Base-by-base conservation (phyloP, 1,140 invertebrate genomes). In the Drosophila equinoxialis region DNA sequence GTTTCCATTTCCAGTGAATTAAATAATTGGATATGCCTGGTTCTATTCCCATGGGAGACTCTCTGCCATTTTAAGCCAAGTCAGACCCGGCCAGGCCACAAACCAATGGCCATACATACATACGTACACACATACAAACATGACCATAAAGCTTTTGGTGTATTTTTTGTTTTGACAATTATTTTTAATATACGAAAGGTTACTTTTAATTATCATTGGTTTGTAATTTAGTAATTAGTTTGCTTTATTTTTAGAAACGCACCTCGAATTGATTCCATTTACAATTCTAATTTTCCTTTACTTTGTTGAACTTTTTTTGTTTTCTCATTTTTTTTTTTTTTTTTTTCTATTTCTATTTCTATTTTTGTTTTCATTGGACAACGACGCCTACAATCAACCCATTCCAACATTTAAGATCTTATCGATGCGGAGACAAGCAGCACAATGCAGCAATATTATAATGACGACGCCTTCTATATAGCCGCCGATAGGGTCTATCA, bases 401-500 rank as follows among this genome's bases (percentile, higher is more conserved):
- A 42, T 6, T 26, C 45, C 23, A 13, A 7, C 23, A 10, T 3
- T 30, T 2, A 60, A 92, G 91, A 92, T 62, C 68, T 90, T 4
- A 91, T 92, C 65, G 90, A 90, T 64, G 71, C 73, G 39, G 91
- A 92, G 71, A 85, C 82, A 6, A 90, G 79, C 79, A 85, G 72
- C 37, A 42, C 75, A 59, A 78, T 92, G 77, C 91, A 92, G 68
- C 91, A 92, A 62, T 92, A 86, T 64, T 92, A 77, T 66, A 92
- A 86, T 57, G 91, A 92, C 39, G 91, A 92, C 30, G 79, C 91
- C 68, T 92, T 92, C 66, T 90, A 92, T 70, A 92, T 92, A 65
- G 85, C 86, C 42, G 82, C 90, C 20, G 86, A 92, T 84, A 91
- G 91, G 30, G 76, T 92, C 0, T 92, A 92, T 72, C 91, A 92